These are phyloP conservation scores for Hyposoter dolosus DNA, from an alignment of 2,888 invertebrate species.

Conservation along the genomic window DNA sequence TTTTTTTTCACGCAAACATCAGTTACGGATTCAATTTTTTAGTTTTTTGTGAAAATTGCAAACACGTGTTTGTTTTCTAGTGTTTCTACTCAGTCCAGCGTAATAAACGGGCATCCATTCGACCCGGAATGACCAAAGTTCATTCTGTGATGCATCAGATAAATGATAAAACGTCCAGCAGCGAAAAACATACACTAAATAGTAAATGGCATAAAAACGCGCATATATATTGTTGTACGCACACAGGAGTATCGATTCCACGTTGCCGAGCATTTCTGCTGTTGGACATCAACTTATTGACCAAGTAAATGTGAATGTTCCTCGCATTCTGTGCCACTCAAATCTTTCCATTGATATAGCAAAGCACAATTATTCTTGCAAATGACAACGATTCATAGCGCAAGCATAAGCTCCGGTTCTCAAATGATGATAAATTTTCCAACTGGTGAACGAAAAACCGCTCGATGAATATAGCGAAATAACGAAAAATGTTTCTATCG, in stretches of 20 bases:
- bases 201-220: conserved; percentile 1
- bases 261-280: conserved; percentile 10
- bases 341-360: background rate
- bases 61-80: background rate
- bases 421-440: background rate
- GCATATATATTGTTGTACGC: background rate
- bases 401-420: background rate
- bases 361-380: background rate
- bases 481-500: too few relatives aligned
- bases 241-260: conserved; percentile 14
- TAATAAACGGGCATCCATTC: background rate
- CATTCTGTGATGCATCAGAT: background rate
- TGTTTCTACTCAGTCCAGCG: conserved; percentile 1
- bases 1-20: background rate
- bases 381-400: background rate
- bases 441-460: too few relatives aligned
- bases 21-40: background rate
- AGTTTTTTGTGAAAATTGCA: conserved; percentile 21
- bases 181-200: background rate
- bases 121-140: background rate
- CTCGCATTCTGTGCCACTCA: background rate
- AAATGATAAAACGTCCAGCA: background rate
- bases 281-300: background rate
- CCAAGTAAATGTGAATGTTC: conserved; percentile 1
- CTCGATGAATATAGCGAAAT: too few relatives aligned